phyloP scores from a whole-genome alignment of 2,113 vertebrate species.

The cat (Felis catus) region DNA sequence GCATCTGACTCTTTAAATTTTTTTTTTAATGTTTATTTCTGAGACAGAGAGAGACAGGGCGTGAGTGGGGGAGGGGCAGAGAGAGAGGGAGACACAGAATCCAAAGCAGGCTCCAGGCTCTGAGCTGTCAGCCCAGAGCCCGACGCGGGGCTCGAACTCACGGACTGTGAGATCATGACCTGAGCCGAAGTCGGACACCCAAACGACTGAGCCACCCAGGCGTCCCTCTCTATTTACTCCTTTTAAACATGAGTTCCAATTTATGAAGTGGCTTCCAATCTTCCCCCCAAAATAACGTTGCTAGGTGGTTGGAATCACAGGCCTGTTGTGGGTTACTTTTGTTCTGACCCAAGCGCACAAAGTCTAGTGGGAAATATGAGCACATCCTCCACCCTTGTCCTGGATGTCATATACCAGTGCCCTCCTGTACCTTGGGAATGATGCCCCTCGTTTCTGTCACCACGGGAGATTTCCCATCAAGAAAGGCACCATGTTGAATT shows the following conservation, averaged over 20 bases:
- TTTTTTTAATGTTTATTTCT: too few species aligned
- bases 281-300: background rate
- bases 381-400: background rate
- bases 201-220: too few species aligned
- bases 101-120: too few species aligned
- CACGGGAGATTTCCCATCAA: background rate
- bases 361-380: background rate
- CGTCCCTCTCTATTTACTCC: background rate
- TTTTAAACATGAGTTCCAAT: conserved; percentile 15
- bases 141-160: too few species aligned
- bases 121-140: too few species aligned
- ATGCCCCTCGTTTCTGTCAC: background rate
- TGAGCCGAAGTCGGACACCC: too few species aligned
- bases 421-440: background rate
- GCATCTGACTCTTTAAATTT: too few species aligned
- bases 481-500: background rate
- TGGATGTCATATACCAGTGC: background rate
- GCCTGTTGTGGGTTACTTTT: background rate
- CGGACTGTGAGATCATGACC: too few species aligned
- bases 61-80: too few species aligned
- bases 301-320: background rate
- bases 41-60: too few species aligned
- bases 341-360: background rate
- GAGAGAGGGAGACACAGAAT: too few species aligned
- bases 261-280: background rate